Conservation (phyloP, 2,113 vertebrate species). For the Myrmophylax atrothorax region DNA sequence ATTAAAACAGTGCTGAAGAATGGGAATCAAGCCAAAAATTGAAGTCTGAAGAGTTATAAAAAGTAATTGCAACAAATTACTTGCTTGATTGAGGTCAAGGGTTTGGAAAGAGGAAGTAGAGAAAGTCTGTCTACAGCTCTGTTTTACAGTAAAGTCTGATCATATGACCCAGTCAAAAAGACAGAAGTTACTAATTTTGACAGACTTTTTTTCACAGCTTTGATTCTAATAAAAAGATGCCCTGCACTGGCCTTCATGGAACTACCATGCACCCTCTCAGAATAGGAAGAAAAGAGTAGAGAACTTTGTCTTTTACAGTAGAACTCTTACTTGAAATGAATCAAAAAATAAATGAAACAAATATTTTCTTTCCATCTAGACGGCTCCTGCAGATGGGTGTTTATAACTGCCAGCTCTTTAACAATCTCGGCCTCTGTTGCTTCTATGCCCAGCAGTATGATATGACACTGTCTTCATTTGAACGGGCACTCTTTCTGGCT, state of each 20-base stretch:
- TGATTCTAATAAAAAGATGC: background rate
- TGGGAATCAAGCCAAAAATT: background rate
- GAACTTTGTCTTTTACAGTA: background rate
- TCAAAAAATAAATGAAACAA: background rate
- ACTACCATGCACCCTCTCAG: background rate
- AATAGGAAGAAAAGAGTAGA: background rate
- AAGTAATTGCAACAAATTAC: background rate
- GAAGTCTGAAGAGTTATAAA: background rate
- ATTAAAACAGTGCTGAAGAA: background rate
- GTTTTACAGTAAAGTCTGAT: background rate
- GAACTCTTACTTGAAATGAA: background rate
- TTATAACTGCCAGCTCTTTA: conserved; percentile 96
- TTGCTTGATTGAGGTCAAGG: background rate
- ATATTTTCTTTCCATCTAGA: conserved; percentile 71
- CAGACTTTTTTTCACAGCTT: background rate
- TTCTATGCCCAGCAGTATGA: conserved; percentile 99
- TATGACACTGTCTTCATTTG: conserved; percentile 94
- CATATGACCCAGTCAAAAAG: background rate
- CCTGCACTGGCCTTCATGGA: background rate
- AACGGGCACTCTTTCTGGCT: conserved; percentile 89
- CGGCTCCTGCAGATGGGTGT: conserved; percentile 97
- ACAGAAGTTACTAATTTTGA: background rate
- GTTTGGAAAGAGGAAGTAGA: background rate
- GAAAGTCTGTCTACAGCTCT: background rate
- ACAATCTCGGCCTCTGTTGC: conserved; percentile 97